These are phyloP conservation scores for Tenodera sinensis DNA, from an alignment of 2,888 invertebrate genomes.

Conservation along the genomic window DNA sequence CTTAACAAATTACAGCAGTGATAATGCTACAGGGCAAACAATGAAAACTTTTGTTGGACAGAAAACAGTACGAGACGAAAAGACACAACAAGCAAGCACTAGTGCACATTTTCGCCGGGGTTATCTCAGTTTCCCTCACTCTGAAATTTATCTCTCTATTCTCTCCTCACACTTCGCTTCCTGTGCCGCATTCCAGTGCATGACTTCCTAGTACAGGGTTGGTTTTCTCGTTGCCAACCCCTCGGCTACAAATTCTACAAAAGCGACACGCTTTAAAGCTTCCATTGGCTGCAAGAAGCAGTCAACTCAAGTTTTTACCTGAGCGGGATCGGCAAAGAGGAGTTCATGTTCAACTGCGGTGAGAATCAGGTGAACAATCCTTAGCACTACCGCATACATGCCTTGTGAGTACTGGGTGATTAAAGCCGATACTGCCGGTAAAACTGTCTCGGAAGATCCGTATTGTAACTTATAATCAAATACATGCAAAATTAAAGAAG, in stretches of 20 bases:
- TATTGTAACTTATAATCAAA: too few species aligned
- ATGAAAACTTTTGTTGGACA: neutral
- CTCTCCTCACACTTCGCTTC: neutral
- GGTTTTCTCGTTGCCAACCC: neutral
- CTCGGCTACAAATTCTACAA: neutral
- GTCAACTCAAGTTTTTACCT: too few species aligned
- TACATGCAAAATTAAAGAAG: too few species aligned
- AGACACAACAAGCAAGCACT: neutral
- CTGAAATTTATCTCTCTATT: neutral
- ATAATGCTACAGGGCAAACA: neutral
- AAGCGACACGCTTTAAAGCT: too few species aligned
- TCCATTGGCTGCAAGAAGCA: too few species aligned
- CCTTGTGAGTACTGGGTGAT: too few species aligned
- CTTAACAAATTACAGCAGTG: neutral
- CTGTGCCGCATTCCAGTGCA: neutral
- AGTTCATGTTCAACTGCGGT: too few species aligned
- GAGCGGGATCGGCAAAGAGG: too few species aligned
- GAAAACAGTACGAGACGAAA: neutral
- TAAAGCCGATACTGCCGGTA: too few species aligned
- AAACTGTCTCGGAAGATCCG: too few species aligned
- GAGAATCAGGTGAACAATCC: too few species aligned
- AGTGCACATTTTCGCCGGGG: neutral
- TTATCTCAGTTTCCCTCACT: neutral
- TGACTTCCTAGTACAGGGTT: neutral
- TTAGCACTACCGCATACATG: too few species aligned